Conservation (phyloP, 1,140 invertebrate genomes). For the Polypedilum vanderplanki region DNA sequence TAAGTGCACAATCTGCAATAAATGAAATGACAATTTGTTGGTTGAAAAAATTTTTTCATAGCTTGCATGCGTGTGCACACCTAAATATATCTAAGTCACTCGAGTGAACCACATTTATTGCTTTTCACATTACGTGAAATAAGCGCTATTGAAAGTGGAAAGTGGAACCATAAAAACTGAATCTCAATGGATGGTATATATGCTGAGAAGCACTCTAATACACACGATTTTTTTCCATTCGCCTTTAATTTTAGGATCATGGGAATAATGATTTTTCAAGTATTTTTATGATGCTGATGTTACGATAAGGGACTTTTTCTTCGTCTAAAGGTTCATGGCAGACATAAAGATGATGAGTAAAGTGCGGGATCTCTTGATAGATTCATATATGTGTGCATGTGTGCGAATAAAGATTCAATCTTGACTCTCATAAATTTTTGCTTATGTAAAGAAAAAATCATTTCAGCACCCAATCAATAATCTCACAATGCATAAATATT, state of each 20-base stretch:
- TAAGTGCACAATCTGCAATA: too few relatives aligned
- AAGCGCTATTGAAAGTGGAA: not conserved
- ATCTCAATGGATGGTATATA: constrained; percentile 3
- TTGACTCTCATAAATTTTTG: constrained; percentile 6
- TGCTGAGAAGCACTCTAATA: not conserved
- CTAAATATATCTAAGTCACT: not conserved
- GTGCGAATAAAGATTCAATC: not conserved
- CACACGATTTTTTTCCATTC: not conserved
- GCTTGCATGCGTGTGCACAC: not conserved
- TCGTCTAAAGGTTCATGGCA: not conserved
- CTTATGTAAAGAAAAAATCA: not conserved
- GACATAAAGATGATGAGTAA: not conserved
- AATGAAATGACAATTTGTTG: too few relatives aligned
- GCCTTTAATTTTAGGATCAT: constrained; percentile 8
- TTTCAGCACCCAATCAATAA: constrained; percentile 24
- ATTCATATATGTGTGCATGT: not conserved
- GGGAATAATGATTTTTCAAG: constrained; percentile 9
- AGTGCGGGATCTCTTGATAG: too few relatives aligned
- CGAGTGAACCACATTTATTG: constrained; percentile 23
- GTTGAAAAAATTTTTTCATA: not conserved
- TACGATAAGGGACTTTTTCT: constrained; percentile 18
- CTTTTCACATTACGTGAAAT: constrained; percentile 26
- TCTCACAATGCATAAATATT: constrained; percentile 12
- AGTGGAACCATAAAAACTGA: not conserved
- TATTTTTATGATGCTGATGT: not conserved